Conservation (phyloP, 2,113 vertebrate species). For the Muscicapa adusta region DNA sequence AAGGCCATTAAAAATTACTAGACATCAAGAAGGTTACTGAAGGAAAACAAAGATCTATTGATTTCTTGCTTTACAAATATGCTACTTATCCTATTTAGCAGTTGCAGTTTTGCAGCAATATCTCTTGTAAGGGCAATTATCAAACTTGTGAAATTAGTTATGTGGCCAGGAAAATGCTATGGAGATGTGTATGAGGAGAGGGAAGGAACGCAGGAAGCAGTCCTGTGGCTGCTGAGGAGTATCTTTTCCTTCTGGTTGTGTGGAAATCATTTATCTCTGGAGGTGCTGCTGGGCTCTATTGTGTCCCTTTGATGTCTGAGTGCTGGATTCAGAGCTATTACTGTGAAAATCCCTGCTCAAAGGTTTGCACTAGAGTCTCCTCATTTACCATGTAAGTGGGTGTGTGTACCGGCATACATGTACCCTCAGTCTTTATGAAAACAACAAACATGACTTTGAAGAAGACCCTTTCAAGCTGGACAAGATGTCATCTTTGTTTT, state of each 20-base stretch:
- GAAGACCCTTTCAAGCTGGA: background rate
- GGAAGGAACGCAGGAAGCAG: background rate
- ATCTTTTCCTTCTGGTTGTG: background rate
- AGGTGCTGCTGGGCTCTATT: background rate
- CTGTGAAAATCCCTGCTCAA: background rate
- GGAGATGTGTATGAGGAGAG: background rate
- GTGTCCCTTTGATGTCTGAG: background rate
- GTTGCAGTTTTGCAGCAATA: background rate
- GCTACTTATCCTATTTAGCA: conserved; percentile 21
- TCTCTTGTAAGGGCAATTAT: background rate
- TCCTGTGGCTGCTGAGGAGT: background rate
- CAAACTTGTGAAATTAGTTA: background rate
- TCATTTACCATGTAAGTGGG: background rate
- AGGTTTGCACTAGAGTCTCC: background rate
- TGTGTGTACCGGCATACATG: accelerated
- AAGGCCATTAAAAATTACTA: conserved; percentile 21
- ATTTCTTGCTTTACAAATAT: conserved; percentile 30
- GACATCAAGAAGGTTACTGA: background rate
- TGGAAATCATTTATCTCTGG: background rate
- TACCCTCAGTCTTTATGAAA: background rate
- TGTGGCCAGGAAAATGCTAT: background rate
- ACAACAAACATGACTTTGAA: background rate
- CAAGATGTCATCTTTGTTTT: background rate
- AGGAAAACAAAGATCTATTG: conserved; percentile 16
- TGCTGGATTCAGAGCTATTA: background rate